phyloP scores from a whole-genome alignment of 2,888 invertebrate species.

The Brachycybe producta region DNA sequence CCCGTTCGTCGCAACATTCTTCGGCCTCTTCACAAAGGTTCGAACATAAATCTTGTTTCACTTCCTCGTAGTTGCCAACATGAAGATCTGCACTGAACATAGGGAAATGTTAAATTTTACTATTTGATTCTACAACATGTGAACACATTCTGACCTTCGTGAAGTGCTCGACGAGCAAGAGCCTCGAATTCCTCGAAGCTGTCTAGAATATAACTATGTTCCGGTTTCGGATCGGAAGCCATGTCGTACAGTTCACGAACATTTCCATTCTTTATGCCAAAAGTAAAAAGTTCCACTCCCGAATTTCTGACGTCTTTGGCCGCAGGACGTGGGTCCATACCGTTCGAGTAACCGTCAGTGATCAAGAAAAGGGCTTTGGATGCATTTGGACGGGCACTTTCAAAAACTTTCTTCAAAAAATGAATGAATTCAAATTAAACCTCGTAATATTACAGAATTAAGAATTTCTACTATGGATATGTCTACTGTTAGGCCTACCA shows the following conservation, averaged over 20 bases:
- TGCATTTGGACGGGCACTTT: slow-evolving; percentile 30
- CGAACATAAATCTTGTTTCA: slow-evolving; percentile 41
- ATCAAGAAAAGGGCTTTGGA: slow-evolving; percentile 50
- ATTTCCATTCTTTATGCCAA: slow-evolving; percentile 52
- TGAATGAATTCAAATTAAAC: too few species aligned
- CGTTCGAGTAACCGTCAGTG: slow-evolving; percentile 58
- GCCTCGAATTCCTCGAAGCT: slow-evolving; percentile 56
- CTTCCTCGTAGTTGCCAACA: slow-evolving; percentile 44
- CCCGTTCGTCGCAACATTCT: slow-evolving; percentile 48
- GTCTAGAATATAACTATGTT: slow-evolving; percentile 50
- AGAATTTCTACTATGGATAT: neutral
- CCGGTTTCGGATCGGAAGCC: slow-evolving; percentile 48
- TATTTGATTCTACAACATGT: neutral
- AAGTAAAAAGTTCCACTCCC: slow-evolving; percentile 38
- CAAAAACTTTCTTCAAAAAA: slow-evolving; percentile 29
- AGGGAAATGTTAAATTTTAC: neutral
- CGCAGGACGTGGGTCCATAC: slow-evolving; percentile 49
- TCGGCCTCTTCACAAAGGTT: slow-evolving; percentile 38
- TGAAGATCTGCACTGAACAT: slow-evolving; percentile 43
- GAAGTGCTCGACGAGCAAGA: slow-evolving; percentile 50
- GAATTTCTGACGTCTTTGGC: slow-evolving; percentile 41
- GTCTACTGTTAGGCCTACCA: neutral
- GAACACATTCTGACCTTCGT: slow-evolving; percentile 41
- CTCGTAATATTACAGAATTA: too few species aligned
- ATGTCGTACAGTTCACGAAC: slow-evolving; percentile 48